A percentile compares a stretch with the other conserved stretches of the same genome.
Evolutionary conservation across 2,797 vertebrate genomes (phyloP).

Genomic region (Myotis pilosus): DNA sequence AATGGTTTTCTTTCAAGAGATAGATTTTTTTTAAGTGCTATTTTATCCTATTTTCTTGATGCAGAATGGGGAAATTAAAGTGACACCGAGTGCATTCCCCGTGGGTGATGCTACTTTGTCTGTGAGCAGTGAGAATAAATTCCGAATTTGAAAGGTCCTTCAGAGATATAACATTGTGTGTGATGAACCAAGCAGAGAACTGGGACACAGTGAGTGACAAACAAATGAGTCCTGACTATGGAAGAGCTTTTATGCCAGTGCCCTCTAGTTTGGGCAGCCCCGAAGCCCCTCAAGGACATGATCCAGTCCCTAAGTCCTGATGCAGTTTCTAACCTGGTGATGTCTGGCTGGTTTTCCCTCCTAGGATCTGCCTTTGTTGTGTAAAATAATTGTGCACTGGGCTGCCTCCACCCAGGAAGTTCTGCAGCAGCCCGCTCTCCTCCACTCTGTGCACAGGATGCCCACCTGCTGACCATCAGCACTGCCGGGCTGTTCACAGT

Average conservation of each 20-base stretch:
- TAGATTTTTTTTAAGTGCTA: background rate
- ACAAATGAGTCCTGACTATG: accelerated
- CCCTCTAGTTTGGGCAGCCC: background rate
- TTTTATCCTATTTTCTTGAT: background rate
- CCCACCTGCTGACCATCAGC: accelerated
- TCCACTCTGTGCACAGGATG: background rate
- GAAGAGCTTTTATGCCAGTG: accelerated
- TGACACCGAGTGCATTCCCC: accelerated
- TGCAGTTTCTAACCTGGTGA: background rate
- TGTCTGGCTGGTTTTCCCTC: too few species aligned
- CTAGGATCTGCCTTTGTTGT: accelerated
- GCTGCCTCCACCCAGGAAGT: background rate
- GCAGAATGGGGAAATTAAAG: background rate
- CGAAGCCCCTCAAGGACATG: accelerated
- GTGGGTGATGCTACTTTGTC: accelerated
- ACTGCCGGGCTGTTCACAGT: accelerated
- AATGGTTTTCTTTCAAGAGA: background rate
- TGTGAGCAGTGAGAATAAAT: too few species aligned
- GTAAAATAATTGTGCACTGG: background rate
- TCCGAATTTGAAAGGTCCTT: background rate
- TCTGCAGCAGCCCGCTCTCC: background rate
- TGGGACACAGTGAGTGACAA: background rate
- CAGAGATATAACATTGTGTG: background rate
- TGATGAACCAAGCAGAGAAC: background rate
- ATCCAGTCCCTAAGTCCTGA: accelerated